A percentile compares a stretch with the other conserved stretches of the same genome.
phyloP scores from a whole-genome alignment of 2,797 vertebrate species.

The Sebastes steindachneri region DNA sequence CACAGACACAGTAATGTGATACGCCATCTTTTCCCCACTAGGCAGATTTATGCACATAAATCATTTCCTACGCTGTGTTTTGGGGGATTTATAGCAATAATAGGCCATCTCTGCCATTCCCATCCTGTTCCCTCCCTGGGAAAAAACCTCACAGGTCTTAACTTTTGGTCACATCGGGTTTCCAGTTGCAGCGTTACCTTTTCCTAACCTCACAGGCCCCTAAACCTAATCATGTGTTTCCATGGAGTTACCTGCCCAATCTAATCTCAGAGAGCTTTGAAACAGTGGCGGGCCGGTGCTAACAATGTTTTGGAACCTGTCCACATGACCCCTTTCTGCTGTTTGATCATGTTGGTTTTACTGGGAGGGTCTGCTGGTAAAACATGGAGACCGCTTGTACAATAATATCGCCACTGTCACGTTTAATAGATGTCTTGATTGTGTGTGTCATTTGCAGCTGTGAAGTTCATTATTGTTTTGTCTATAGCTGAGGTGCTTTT shows the following conservation, averaged over 20 bases:
- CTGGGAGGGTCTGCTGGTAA: slow-evolving; percentile 75
- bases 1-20: slow-evolving; percentile 80
- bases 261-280: slow-evolving; percentile 66
- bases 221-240: slow-evolving; percentile 77
- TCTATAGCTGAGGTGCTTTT: slow-evolving; percentile 22
- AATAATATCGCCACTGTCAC: slow-evolving; percentile 76
- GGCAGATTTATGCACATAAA: slow-evolving; percentile 84
- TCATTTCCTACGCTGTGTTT: slow-evolving; percentile 85
- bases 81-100: slow-evolving; percentile 83
- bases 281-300: slow-evolving; percentile 61
- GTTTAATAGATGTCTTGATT: slow-evolving; percentile 70
- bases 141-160: slow-evolving; percentile 81
- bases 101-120: slow-evolving; percentile 82
- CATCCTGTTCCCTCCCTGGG: slow-evolving; percentile 82
- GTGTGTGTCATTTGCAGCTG: slow-evolving; percentile 62
- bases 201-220: slow-evolving; percentile 69
- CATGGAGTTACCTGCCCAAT: slow-evolving; percentile 73
- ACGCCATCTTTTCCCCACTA: slow-evolving; percentile 75
- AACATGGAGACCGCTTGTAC: slow-evolving; percentile 71
- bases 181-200: slow-evolving; percentile 78
- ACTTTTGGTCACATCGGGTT: slow-evolving; percentile 79
- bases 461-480: slow-evolving; percentile 60
- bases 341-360: slow-evolving; percentile 82
- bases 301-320: slow-evolving; percentile 76
- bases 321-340: slow-evolving; percentile 66